Base-by-base conservation (phyloP, 2,797 vertebrate species). In the Gambusia yucatana region DNA sequence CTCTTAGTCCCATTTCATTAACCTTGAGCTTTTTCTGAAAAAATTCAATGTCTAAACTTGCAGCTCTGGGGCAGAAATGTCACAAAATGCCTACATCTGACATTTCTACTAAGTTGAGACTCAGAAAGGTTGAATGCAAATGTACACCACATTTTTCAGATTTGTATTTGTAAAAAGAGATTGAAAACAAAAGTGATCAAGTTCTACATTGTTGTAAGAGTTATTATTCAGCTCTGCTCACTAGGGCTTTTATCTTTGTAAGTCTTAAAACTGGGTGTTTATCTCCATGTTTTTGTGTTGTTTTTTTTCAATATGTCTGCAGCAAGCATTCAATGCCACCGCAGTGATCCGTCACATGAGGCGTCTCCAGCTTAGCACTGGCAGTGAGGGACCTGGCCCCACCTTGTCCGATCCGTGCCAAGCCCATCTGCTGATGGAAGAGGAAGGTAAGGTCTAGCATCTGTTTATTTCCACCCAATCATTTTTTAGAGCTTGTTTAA, bases 321-420 rank as follows among this genome's bases (percentile, higher is more conserved):
- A 99, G 98, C 98, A 99, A 99, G 98, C 98, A 0, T 99, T 99
- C 94, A 99, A 99, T 0, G 98, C 98, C 92, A 99, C 98, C 0
- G 98, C 97, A 0, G 98, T 99, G 89, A 97, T 99, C 55, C 95
- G 98, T 72, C 98, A 99, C 94, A 99, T 99, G 98, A 95, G 98
- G 86, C 97, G 96, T 84, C 96, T 99, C 76, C 98, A 99, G 92
- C 94, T 99, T 77, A 96, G 97, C 77, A 97, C 96, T 80, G 98
- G 97, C 85, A 95, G 96, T 78, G 98, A 99, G 20, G 94, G 97
- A 1, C 92, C 96, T 0, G 94, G 86, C 57, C 96, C 96, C 5
- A 92, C 91, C 17, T 88, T 93, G 11, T 92, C 94, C 11, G 94
- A 96, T 84, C 96, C 95, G 0, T 94, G 94, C 85, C 89, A 91